A percentile compares a stretch with the other conserved stretches of the same genome.
Evolutionary conservation across 2,113 vertebrate genomes (phyloP).

Genomic region (Heptranchias perlo): DNA sequence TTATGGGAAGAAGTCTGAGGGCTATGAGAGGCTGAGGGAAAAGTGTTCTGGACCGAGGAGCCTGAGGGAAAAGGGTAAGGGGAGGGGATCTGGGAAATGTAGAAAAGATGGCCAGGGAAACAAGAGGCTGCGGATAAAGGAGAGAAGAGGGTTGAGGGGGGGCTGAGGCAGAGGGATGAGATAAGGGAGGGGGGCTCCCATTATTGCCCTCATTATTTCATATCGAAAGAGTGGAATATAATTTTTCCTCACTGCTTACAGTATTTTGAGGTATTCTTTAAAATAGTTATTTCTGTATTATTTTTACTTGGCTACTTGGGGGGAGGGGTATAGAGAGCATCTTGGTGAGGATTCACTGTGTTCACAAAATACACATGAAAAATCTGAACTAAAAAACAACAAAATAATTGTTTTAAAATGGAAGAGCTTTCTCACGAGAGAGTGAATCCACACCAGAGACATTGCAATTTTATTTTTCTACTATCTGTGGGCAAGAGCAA

Average conservation of each 20-base stretch:
- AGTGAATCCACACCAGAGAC: too few relatives aligned
- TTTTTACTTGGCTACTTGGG: too few relatives aligned
- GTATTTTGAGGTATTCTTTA: too few relatives aligned
- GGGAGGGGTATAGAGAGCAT: too few relatives aligned
- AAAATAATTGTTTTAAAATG: too few relatives aligned
- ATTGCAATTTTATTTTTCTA: not conserved
- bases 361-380: too few relatives aligned
- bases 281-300: too few relatives aligned
- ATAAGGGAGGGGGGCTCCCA: not conserved
- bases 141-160: not conserved
- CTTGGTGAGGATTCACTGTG: too few relatives aligned
- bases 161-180: not conserved
- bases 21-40: not conserved
- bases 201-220: not conserved
- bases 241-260: not conserved
- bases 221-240: not conserved
- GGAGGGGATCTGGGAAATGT: not conserved
- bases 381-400: too few relatives aligned
- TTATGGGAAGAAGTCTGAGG: not conserved
- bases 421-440: too few relatives aligned
- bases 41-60: not conserved
- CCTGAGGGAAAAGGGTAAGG: not conserved
- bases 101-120: not conserved
- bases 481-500: not conserved
- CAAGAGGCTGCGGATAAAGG: not conserved